Conservation (phyloP, 2,113 vertebrate species). For the Anas platyrhynchos region DNA sequence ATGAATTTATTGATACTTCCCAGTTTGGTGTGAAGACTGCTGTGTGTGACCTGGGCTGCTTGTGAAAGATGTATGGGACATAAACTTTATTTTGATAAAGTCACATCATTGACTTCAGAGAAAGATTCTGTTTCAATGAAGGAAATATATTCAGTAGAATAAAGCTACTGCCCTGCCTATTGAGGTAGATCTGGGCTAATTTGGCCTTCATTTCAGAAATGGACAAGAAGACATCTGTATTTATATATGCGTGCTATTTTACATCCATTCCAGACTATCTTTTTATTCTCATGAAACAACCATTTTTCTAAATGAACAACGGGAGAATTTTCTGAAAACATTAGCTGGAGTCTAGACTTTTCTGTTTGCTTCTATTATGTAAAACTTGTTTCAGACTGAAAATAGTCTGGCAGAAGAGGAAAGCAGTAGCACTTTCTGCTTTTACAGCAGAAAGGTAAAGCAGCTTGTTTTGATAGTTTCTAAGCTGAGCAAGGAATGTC, state of each 20-base stretch:
- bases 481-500: not conserved
- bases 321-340: slow-evolving; percentile 18
- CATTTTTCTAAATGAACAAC: slow-evolving; percentile 35
- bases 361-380: not conserved
- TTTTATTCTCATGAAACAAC: not conserved
- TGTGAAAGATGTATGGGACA: not conserved
- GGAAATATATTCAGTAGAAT: not conserved
- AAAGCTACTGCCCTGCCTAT: not conserved
- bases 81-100: not conserved
- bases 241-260: slow-evolving; percentile 9
- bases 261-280: slow-evolving; percentile 13
- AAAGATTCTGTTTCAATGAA: not conserved
- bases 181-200: slow-evolving; percentile 1
- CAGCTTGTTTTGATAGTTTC: not conserved
- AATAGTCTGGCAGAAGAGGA: not conserved
- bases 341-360: not conserved
- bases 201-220: slow-evolving; percentile 41
- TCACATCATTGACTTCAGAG: not conserved
- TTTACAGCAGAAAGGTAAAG: not conserved
- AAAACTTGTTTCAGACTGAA: not conserved
- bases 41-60: not conserved
- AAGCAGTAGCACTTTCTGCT: not conserved
- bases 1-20: not conserved
- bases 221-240: slow-evolving; percentile 42
- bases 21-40: not conserved